These are phyloP conservation scores for Capitulum mitella DNA, from an alignment of 2,888 invertebrate species.

Conservation along the genomic window DNA sequence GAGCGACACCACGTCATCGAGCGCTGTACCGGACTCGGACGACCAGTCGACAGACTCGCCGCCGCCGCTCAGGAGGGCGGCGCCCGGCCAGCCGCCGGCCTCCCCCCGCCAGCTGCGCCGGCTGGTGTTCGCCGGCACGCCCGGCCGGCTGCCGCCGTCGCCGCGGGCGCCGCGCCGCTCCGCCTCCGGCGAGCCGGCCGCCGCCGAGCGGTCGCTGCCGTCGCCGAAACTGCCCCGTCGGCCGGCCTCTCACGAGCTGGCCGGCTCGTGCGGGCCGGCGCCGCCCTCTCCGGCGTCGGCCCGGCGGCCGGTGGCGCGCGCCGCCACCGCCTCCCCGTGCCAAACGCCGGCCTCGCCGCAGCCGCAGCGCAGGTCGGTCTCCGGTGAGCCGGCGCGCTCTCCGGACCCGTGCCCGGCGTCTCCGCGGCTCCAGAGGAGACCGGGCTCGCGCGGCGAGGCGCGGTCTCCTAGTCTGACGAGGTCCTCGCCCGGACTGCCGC, in stretches of 20 bases:
- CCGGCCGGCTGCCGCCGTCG: not conserved
- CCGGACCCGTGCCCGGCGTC: not conserved
- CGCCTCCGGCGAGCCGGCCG: slow-evolving; percentile 10
- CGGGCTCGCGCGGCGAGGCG: not conserved
- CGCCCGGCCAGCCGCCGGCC: slow-evolving; percentile 77
- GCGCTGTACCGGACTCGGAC: not conserved
- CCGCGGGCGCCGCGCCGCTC: slow-evolving; percentile 17
- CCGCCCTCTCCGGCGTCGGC: not conserved
- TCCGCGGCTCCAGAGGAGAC: not conserved
- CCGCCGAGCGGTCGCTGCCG: not conserved
- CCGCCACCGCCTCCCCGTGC: no score
- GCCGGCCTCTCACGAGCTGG: slow-evolving; percentile 50
- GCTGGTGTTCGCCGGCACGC: slow-evolving; percentile 25
- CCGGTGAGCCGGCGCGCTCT: not conserved
- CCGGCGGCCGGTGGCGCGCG: no score
- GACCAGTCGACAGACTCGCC: not conserved
- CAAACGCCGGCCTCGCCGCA: not conserved
- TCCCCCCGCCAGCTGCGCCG: slow-evolving; percentile 40
- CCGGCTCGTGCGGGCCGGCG: no score
- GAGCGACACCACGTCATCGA: slow-evolving; percentile 80
- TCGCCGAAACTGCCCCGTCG: slow-evolving; percentile 1
- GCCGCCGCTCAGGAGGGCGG: not conserved
- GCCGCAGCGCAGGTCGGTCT: not conserved
- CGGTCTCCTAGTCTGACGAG: not conserved
- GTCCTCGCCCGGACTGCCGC: not conserved